Conservation (phyloP, 1,140 invertebrate genomes). For the Protaetia brevitarsis region DNA sequence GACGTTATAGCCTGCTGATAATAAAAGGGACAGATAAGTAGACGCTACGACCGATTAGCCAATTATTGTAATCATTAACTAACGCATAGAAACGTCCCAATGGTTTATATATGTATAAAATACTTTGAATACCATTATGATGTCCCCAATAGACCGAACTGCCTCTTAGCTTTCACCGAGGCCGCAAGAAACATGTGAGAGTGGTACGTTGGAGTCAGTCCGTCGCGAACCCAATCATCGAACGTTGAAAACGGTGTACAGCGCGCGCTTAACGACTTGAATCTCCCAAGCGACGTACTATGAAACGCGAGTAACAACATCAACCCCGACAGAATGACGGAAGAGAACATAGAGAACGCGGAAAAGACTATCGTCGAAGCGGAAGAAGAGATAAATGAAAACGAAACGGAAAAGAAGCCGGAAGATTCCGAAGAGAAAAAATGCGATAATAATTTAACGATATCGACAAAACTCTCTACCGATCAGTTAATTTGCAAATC, state of each 20-base stretch:
- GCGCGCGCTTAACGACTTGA: background rate
- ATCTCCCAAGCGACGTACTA: background rate
- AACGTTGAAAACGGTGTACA: background rate
- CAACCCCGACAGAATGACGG: background rate
- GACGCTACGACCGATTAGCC: background rate
- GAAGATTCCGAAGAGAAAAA: slow-evolving; percentile 14
- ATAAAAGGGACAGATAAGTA: too few species aligned
- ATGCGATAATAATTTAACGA: slow-evolving; percentile 37
- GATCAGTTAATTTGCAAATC: slow-evolving; percentile 57
- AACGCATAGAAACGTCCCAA: background rate
- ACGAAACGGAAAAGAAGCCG: background rate
- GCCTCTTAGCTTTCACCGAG: slow-evolving; percentile 25
- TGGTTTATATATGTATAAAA: slow-evolving; percentile 17
- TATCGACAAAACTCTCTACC: slow-evolving; percentile 50
- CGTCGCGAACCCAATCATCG: slow-evolving; percentile 16
- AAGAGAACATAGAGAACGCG: background rate
- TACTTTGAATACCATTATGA: slow-evolving; percentile 20
- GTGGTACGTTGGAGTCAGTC: slow-evolving; percentile 15
- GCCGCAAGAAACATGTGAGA: slow-evolving; percentile 10
- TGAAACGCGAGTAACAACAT: background rate
- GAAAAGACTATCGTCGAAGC: background rate
- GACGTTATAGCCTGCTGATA: too few species aligned
- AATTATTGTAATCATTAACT: slow-evolving; percentile 1
- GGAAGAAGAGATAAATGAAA: background rate
- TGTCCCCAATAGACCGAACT: slow-evolving; percentile 25